Conservation (phyloP, 2,888 invertebrate genomes). For the Aplocera efformata region DNA sequence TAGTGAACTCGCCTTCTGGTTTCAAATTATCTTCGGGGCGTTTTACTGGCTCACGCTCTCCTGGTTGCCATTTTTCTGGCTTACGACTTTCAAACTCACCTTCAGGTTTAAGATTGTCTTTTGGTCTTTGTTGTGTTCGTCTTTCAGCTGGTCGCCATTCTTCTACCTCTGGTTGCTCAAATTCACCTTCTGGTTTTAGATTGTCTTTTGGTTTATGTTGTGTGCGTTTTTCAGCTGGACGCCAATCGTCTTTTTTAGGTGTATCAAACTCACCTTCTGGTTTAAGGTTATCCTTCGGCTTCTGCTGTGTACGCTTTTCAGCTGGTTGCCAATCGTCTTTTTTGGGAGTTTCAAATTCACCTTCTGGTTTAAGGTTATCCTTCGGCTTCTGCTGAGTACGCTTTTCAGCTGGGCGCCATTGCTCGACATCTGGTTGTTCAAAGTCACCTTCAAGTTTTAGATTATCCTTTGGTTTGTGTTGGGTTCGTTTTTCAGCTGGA, state of each 20-base stretch:
- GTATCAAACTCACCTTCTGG: constrained; percentile 78
- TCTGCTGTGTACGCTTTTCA: constrained; percentile 58
- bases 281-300: constrained; percentile 75
- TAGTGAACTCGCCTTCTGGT: constrained; percentile 56
- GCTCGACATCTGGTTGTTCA: constrained; percentile 47
- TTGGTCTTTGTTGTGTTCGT: constrained; percentile 62
- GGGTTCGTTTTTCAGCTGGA: constrained; percentile 63
- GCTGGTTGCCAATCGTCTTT: constrained; percentile 67
- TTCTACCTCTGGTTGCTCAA: constrained; percentile 68
- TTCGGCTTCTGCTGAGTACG: constrained; percentile 62
- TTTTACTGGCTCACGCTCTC: constrained; percentile 69
- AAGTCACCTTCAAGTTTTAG: constrained; percentile 80
- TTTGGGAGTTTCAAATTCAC: constrained; percentile 66
- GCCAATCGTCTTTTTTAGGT: constrained; percentile 46
- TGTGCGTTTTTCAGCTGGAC: constrained; percentile 60
- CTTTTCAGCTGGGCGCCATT: constrained; percentile 67
- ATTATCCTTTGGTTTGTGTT: constrained; percentile 74
- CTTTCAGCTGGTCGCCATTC: constrained; percentile 54
- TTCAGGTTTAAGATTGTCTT: constrained; percentile 70
- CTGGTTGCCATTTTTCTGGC: constrained; percentile 50
- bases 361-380: constrained; percentile 36
- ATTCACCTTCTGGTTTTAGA: constrained; percentile 78
- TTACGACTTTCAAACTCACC: constrained; percentile 26
- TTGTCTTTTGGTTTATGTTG: constrained; percentile 68
- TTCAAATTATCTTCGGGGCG: constrained; percentile 47